Base-by-base conservation (phyloP, 92 coral and sea anemone genomes). In the Scolanthus callimorphus region DNA sequence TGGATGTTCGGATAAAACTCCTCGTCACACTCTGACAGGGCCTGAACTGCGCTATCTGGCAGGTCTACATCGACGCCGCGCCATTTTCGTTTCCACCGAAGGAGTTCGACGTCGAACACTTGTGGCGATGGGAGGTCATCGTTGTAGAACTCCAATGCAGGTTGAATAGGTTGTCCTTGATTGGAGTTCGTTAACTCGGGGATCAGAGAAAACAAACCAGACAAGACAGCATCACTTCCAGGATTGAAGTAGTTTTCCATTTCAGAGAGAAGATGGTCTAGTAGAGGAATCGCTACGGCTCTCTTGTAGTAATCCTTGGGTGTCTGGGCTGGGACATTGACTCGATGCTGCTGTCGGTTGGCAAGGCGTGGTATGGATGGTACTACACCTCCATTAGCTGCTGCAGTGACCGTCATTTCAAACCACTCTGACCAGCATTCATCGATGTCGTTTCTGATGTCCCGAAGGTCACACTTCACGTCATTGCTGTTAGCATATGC, bases 61-160 rank as follows among this genome's bases (percentile, higher is more conserved):
- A 59, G 37, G 63, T 64, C 50, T 23, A 55, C 75, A 41, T 49
- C 75, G 25, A 62, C 79, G 39, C 37, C 45, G 29, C 71, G 44
- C 66, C 80, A 53, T 55, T 62, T 63, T 26, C 62, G 39, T 24
- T 45, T 52, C 73, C 73, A 74, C 54, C 60, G 73, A 49, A 59
- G 67, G 23, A 69, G 76, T 67, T 69, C 76, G 52, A 69, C 67
- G 67, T 59, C 59, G 54, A 58, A 46, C 49, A 69, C 63, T 57
- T 48, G 58, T 29, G 60, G 76, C 57, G 61, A 43, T 39, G 58
- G 55, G 19, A 65, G 41, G 56, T 75, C 74, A 53, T 63, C 65
- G 27, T 39, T 69, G 58, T 63, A 74, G 57, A 63, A 63, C 56
- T 55, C 34, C 44, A 74, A 31, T 20, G 59, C 80, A 56, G 41